Base-by-base conservation (phyloP, 2,888 invertebrate species). In the Archips crataeganus region DNA sequence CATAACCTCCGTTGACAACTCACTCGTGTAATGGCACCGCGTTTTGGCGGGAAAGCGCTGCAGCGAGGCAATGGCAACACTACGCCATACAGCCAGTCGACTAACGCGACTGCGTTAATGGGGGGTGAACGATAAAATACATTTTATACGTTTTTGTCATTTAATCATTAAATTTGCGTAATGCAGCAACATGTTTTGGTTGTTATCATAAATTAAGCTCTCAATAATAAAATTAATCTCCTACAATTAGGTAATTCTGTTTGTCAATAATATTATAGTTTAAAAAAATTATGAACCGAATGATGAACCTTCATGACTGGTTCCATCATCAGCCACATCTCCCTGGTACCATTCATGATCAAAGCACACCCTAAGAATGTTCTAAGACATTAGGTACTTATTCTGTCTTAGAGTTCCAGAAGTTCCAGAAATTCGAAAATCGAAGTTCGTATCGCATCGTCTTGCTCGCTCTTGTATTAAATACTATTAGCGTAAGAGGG, bases 1-100 rank as follows among this genome's bases (percentile, higher is more conserved):
- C 94, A 94, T 94, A 94, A 90, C 91, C 84, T 90, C 86, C 81
- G 87, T 77, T 87, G 91, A 89, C 91, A 91, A 92, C 84, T 93
- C 93, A 91, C 81, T 92, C 92, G 94, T 92, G 87, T 90, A 93
- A 94, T 92, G 91, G 89, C 91, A 91, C 86, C 90, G 86, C 85
- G 86, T 91, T 90, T 93, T 89, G 90, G 90, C 92, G 90, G 90
- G 88, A 88, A 81, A 80, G 81, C 79, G 76, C 78, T 79, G 83
- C 82, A 81, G 82, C 84, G 83, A 82, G 77, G 81, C 81, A 80
- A 76, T 75, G 77, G 78, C 79, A 79, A 80, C 79, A 79, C 80
- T 80, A 76, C 57, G 57, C 76, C 82, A 85, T 87, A 84, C 86
- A 86, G 81, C 86, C 85, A 81, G 86, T 85, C 86, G 85, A 86